These are phyloP conservation scores for Scatophagus argus DNA, from an alignment of 2,113 vertebrate species.

Conservation along the genomic window DNA sequence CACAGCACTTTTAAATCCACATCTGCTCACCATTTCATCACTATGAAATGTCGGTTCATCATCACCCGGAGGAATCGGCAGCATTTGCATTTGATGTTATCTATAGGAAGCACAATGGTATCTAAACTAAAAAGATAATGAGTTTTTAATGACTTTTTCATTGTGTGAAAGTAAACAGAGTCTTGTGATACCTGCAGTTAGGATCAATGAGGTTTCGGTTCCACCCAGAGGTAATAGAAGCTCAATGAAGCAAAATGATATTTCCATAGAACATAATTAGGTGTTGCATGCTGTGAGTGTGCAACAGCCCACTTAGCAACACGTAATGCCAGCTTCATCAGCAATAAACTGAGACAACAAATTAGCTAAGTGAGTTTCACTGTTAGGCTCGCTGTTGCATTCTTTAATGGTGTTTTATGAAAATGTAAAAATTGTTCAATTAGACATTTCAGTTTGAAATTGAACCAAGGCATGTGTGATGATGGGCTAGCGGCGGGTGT, in stretches of 20 bases:
- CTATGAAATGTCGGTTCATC: not conserved
- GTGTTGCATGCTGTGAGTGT: not conserved
- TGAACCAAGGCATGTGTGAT: conserved; percentile 2
- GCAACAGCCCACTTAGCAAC: not conserved
- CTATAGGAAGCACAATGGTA: not conserved
- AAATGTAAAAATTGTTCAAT: not conserved
- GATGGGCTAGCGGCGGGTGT: conserved; percentile 4
- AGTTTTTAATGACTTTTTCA: conserved; percentile 40
- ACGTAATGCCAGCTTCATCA: conserved; percentile 2
- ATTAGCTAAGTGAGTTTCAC: not conserved
- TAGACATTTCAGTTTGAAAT: conserved; percentile 12
- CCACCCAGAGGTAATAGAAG: conserved; percentile 1
- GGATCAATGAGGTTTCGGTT: not conserved
- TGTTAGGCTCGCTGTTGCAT: not conserved
- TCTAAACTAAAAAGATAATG: conserved; percentile 26
- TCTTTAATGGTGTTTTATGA: not conserved
- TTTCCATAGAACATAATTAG: conserved; percentile 6
- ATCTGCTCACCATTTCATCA: conserved; percentile 42
- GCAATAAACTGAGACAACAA: conserved; percentile 19
- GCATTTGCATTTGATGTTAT: not conserved
- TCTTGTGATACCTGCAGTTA: not conserved
- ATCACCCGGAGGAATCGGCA: not conserved
- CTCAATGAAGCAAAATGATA: conserved; percentile 6
- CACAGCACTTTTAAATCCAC: not conserved
- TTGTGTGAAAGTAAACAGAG: conserved; percentile 13